These are phyloP conservation scores for Rutilus rutilus DNA, from an alignment of 2,113 vertebrate species.

Conservation along the genomic window DNA sequence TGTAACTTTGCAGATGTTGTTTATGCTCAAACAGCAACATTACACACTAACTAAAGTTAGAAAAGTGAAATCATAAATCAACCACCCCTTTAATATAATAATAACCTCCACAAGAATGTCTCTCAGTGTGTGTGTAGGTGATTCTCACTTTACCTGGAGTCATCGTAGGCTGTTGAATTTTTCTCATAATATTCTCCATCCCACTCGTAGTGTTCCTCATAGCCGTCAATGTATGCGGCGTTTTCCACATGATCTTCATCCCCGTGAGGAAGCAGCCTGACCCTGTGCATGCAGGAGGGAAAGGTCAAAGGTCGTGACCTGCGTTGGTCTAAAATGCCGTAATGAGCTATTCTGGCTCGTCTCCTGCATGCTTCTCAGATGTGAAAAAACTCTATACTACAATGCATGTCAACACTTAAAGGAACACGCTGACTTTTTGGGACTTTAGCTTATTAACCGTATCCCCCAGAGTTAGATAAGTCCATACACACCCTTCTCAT, in stretches of 20 bases:
- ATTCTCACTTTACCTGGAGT: constrained; percentile 76
- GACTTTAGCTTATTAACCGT: no score
- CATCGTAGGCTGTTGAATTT: constrained; percentile 72
- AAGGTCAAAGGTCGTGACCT: neutral
- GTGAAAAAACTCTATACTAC: neutral
- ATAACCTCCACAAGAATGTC: no score
- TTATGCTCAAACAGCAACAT: no score
- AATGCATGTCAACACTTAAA: neutral
- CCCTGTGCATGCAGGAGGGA: constrained; percentile 25
- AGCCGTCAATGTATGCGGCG: constrained; percentile 71
- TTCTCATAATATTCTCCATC: constrained; percentile 78
- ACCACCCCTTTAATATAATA: no score
- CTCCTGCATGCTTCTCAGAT: no score
- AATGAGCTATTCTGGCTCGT: neutral
- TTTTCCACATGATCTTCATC: constrained; percentile 74
- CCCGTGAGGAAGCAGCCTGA: constrained; percentile 44
- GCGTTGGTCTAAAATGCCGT: neutral
- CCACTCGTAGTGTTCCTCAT: constrained; percentile 78
- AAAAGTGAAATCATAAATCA: no score
- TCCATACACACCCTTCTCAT: no score
- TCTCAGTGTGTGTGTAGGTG: neutral
- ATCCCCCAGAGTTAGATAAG: no score
- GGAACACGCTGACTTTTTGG: no score
- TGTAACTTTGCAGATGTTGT: no score
- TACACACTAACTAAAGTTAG: no score